phyloP scores from a whole-genome alignment of 2,888 invertebrate species.

The Boloria selene region DNA sequence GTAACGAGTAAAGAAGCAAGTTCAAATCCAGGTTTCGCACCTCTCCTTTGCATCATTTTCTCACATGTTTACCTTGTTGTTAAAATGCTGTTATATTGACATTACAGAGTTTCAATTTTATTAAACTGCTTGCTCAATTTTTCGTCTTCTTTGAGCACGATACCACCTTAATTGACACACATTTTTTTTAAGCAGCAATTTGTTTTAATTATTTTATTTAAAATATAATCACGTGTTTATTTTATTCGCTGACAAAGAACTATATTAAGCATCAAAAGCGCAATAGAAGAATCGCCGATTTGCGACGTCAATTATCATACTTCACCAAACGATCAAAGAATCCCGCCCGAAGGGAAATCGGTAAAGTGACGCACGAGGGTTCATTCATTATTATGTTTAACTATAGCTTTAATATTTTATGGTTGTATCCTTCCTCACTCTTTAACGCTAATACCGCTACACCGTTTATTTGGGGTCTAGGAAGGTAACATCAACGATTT shows the following conservation, averaged over 20 bases:
- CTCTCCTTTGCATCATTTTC: too few species aligned
- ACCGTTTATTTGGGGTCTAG: neutral
- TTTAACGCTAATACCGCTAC: neutral
- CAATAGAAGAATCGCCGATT: conserved; percentile 5
- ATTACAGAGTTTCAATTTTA: too few species aligned
- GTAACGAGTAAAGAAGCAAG: too few species aligned
- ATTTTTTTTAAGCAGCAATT: neutral
- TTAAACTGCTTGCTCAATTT: too few species aligned
- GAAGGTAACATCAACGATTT: too few species aligned
- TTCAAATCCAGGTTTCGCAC: too few species aligned
- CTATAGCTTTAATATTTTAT: neutral
- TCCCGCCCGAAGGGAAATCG: conserved; percentile 19
- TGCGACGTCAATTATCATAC: neutral
- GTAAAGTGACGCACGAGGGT: neutral
- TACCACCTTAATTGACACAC: too few species aligned
- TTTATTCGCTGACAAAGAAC: neutral
- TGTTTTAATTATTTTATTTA: neutral
- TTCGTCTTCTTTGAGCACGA: too few species aligned
- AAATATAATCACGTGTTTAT: conserved; percentile 11
- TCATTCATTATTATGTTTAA: neutral
- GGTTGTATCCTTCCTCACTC: neutral
- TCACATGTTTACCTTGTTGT: too few species aligned
- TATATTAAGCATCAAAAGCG: conserved; percentile 10
- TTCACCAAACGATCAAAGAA: conserved; percentile 10
- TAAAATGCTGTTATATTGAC: too few species aligned